These are phyloP conservation scores for Laticauda laticaudata DNA, from an alignment of 2,113 vertebrate genomes.

Conservation along the genomic window DNA sequence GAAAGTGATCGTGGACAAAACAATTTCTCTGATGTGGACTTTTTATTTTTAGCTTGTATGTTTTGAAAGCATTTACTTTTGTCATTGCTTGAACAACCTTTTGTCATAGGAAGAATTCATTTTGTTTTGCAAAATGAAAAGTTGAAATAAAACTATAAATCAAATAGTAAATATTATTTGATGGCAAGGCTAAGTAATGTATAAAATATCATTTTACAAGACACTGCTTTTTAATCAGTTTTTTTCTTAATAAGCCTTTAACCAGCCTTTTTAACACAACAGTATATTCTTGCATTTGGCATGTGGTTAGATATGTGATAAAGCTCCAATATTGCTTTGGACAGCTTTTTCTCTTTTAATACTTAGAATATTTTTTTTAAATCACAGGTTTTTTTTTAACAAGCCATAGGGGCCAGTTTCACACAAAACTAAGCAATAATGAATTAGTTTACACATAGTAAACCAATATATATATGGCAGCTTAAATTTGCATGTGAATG, in stretches of 20 bases:
- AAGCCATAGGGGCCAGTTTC: neutral
- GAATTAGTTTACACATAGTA: neutral
- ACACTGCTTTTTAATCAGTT: neutral
- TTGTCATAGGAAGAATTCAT: neutral
- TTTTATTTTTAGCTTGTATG: neutral
- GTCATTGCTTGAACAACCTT: neutral
- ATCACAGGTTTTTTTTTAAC: neutral
- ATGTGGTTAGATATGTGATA: neutral
- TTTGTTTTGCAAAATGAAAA: neutral
- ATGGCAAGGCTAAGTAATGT: slow-evolving; percentile 12
- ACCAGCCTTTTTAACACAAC: neutral
- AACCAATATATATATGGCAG: neutral
- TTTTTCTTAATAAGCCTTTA: neutral
- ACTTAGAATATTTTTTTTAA: neutral
- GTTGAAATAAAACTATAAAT: neutral
- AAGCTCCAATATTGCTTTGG: neutral
- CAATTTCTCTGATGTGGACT: slow-evolving; percentile 31
- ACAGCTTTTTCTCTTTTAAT: neutral
- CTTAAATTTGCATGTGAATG: neutral
- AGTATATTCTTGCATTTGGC: too few relatives aligned
- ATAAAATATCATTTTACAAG: neutral
- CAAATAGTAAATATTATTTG: neutral
- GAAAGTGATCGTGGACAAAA: slow-evolving; percentile 27
- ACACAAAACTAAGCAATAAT: neutral
- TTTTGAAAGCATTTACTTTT: neutral